Evolutionary conservation across 64 coral and sea anemone species (phyloP).

Genomic region (Platygyra sinensis): DNA sequence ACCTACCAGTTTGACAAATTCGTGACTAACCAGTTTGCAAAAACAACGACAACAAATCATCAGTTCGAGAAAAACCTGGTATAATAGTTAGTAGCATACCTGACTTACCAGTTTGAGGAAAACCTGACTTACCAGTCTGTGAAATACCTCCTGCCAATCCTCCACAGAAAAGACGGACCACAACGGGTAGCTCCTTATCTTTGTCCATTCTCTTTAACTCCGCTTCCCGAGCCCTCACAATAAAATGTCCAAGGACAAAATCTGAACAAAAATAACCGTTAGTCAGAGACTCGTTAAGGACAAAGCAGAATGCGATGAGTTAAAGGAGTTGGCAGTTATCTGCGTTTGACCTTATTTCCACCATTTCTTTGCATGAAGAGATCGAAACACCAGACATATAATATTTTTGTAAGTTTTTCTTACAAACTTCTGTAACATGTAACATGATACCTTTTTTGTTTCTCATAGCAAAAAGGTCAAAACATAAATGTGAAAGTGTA

Average conservation of each 20-base stretch:
- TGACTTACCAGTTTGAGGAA: not conserved
- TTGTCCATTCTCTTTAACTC: constrained; percentile 48
- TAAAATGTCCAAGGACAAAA: constrained; percentile 22
- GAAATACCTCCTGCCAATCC: constrained; percentile 57
- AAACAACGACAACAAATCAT: not conserved
- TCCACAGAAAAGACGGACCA: constrained; percentile 44
- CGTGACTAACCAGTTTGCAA: not conserved
- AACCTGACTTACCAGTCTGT: constrained; percentile 24
- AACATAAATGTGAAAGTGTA: too few species aligned
- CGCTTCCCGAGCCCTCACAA: constrained; percentile 41
- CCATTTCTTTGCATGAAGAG: too few species aligned
- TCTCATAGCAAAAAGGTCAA: too few species aligned
- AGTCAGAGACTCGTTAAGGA: not conserved
- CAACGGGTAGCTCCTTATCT: constrained; percentile 49
- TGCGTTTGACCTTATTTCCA: too few species aligned
- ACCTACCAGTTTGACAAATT: constrained; percentile 37
- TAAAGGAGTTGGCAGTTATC: too few species aligned
- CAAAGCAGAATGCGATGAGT: too few species aligned
- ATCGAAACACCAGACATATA: too few species aligned
- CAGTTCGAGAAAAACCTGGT: not conserved
- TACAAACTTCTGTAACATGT: too few species aligned
- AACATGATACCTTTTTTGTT: too few species aligned
- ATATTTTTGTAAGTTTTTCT: too few species aligned
- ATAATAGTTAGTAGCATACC: constrained; percentile 20
- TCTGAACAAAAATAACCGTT: constrained; percentile 1